Evolutionary conservation across 2,888 invertebrate species (phyloP).

Genomic region (Synergus laeviventris): DNA sequence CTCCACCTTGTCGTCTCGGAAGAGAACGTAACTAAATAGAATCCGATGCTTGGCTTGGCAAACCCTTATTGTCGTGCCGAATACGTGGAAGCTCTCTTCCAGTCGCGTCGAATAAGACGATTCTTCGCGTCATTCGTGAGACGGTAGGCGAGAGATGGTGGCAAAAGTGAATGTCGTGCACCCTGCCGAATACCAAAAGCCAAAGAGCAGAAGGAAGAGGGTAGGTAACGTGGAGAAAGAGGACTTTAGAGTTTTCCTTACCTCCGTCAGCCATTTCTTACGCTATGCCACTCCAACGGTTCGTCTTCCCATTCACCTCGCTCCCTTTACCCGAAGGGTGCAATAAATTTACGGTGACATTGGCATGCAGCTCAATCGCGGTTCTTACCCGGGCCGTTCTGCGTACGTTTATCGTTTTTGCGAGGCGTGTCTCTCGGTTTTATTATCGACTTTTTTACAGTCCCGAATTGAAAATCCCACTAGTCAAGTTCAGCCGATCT

Average conservation of each 20-base stretch:
- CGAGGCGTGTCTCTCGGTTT: slow-evolving; percentile 44
- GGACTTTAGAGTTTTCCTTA: slow-evolving; percentile 51
- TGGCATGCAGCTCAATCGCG: slow-evolving; percentile 56
- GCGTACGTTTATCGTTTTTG: slow-evolving; percentile 49
- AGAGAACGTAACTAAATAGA: slow-evolving; percentile 47
- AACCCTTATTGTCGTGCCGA: slow-evolving; percentile 40
- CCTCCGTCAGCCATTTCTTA: slow-evolving; percentile 52
- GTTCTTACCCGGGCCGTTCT: slow-evolving; percentile 46
- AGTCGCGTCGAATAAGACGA: slow-evolving; percentile 66
- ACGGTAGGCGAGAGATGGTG: slow-evolving; percentile 51
- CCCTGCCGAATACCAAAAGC: slow-evolving; percentile 53
- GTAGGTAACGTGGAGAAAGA: slow-evolving; percentile 37
- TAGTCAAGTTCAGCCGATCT: slow-evolving; percentile 39
- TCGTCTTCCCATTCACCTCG: slow-evolving; percentile 50
- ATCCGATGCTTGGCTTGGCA: slow-evolving; percentile 44
- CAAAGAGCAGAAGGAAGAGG: slow-evolving; percentile 38
- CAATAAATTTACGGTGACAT: slow-evolving; percentile 55
- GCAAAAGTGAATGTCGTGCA: slow-evolving; percentile 53
- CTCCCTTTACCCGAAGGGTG: slow-evolving; percentile 48
- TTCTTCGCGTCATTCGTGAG: slow-evolving; percentile 67
- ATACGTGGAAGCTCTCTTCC: slow-evolving; percentile 53
- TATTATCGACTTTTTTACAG: slow-evolving; percentile 46
- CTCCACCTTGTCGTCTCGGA: slow-evolving; percentile 55
- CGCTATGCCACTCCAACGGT: slow-evolving; percentile 50
- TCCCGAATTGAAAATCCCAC: slow-evolving; percentile 36